Base-by-base conservation (phyloP, 1,140 invertebrate genomes). In the Sarcophaga peregrina region DNA sequence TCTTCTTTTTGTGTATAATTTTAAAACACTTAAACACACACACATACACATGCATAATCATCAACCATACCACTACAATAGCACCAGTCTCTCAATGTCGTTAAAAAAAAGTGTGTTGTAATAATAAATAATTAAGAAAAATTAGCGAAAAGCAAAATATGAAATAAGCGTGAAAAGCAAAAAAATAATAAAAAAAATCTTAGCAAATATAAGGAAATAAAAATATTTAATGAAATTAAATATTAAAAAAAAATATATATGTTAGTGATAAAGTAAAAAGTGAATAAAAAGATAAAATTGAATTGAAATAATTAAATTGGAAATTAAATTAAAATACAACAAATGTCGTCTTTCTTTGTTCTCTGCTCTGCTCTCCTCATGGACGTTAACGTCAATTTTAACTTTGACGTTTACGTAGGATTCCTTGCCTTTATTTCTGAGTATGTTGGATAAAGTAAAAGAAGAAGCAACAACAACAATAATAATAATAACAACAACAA, bases 381-480 rank as follows among this genome's bases (percentile, higher is more conserved):
- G 74, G 8, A 76, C 74, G 74, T 76, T 50, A 78, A 78, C 75
- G 75, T 78, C 75, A 78, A 4, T 68, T 68, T 58, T 68, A 68
- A 9, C 62, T 78, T 78, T 78, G 75, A 78, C 75, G 75, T 78
- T 78, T 78, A 78, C 75, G 75, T 52, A 52, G 75, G 25, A 52
- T 47, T 78, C 75, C n/a, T 48, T 46, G 11, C 37, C 17, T 48
- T 78, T 50, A 78, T 20, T 46, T 37, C 25, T 37, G 25, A 37
- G 25, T 37, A 37, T 37, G 25, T 37, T 37, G 25, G 25, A 37
- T 37, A 37, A 37, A 37, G 25, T 48, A 76, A n/a, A 47, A 45
- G 13, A 47, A 76, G 13, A 47, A 46, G 74, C 45, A 48, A 47
- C 47, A 68, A 25, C 17, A 48, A 5, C 25, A 17, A 78, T 7